Evolutionary conservation across 2,888 invertebrate genomes (phyloP).

Genomic region (Tipula helvola): DNA sequence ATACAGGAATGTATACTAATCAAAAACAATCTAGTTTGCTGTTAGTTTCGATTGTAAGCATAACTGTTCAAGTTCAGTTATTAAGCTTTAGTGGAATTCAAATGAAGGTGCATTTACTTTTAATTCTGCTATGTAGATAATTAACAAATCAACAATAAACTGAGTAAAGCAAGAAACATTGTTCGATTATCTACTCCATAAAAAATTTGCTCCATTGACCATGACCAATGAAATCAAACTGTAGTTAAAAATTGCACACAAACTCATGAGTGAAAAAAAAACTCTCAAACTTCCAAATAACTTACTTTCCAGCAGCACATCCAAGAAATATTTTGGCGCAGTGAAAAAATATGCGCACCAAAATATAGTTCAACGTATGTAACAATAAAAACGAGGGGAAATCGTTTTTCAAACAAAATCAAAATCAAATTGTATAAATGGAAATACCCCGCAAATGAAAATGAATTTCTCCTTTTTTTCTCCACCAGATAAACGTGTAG

Average conservation of each 20-base stretch:
- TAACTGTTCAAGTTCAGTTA: no score
- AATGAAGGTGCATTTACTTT: no score
- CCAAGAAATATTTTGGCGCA: not conserved
- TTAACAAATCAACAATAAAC: no score
- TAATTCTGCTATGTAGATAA: no score
- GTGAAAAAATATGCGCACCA: not conserved
- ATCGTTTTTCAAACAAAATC: not conserved
- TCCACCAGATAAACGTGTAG: not conserved
- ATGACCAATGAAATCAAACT: not conserved
- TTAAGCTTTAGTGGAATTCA: no score
- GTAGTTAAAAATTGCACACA: not conserved
- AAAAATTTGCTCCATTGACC: not conserved
- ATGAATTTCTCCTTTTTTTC: not conserved
- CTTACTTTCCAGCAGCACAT: not conserved
- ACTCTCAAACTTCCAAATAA: not conserved
- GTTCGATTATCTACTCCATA: no score
- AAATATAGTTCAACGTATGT: not conserved
- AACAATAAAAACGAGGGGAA: not conserved
- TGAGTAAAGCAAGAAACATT: no score
- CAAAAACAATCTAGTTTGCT: no score
- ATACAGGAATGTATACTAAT: no score
- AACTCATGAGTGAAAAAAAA: not conserved
- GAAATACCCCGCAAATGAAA: not conserved
- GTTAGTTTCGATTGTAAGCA: no score
- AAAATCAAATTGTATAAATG: no score